Evolutionary conservation across 1,140 invertebrate genomes (phyloP), one percentile per base, ranked within the genome.

Genomic region (Zelostemma sp.): DNA sequence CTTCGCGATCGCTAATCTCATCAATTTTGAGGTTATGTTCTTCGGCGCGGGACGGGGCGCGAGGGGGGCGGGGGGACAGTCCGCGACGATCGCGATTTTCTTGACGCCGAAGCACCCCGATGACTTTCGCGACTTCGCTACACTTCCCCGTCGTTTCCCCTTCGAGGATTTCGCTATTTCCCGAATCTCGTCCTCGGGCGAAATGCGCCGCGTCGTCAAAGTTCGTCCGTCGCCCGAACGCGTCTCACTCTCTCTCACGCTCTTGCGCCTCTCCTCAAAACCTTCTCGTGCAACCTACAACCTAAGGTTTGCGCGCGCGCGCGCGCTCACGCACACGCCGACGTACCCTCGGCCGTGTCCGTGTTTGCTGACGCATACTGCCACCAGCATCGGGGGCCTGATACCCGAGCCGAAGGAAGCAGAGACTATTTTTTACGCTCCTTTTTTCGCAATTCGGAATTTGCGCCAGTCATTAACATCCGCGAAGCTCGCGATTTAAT

Each of bases 161-260:
- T 38, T 38, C 28, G 28, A 31, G 28, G 11, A n/a, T n/a, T n/a
- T n/a, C n/a, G n/a, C n/a, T n/a, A n/a, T n/a, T n/a, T n/a, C 11
- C 5, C 5, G 28, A 38, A n/a, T 11, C 3, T 4, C 41, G 40
- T 35, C 46, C 50, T 61, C 55, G 43, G 38, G 48, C 6, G 47
- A 6, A 28, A 59, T 12, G 35, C 11, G 28, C 28, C 28, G 50
- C 65, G 18, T 63, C 38, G 38, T 58, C 62, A 53, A 76, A 43
- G 69, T 67, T n/a, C 69, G 67, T 65, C 71, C 74, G 69, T 66
- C 75, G 68, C 40, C 68, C 65, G 59, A 65, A 67, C 64, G 64
- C 71, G 72, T 68, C 56, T 73, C 68, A 61, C 35, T 3, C 35
- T 2, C 35, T 59, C 48, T 56, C 43, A 46, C 31, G 28, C 51